These are phyloP conservation scores for Muscicapa striata DNA, from an alignment of 2,797 vertebrate genomes.

Conservation along the genomic window DNA sequence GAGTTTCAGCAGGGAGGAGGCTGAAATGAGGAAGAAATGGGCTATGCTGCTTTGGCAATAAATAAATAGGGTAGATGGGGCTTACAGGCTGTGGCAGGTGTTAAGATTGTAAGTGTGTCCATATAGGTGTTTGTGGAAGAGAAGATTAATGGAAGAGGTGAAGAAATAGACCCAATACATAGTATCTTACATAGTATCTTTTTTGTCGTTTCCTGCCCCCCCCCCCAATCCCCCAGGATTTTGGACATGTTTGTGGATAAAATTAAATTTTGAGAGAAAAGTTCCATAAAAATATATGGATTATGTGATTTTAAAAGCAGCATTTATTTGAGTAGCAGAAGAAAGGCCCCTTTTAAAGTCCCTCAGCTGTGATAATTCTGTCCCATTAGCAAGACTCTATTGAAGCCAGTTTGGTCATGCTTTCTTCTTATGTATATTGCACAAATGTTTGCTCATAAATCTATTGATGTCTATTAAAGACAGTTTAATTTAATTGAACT, in stretches of 20 bases:
- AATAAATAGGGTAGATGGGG: not conserved
- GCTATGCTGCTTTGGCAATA: not conserved
- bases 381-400: not conserved
- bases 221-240: not conserved
- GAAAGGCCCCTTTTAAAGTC: not conserved
- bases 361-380: not conserved
- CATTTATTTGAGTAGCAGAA: not conserved
- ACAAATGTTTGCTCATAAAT: constrained; percentile 4
- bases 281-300: not conserved
- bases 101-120: not conserved
- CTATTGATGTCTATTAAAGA: not conserved
- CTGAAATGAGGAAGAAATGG: not conserved
- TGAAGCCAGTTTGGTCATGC: not conserved
- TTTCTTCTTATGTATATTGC: not conserved
- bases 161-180: not conserved
- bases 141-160: not conserved
- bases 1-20: not conserved
- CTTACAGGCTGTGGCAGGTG: not conserved
- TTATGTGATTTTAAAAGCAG: not conserved
- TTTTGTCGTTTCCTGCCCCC: not conserved
- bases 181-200: no score
- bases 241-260: no score
- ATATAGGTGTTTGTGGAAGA: not conserved
- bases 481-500: not conserved
- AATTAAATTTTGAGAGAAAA: not conserved